Percentiles rank a stretch among this genome's conserved stretches.
phyloP scores from a whole-genome alignment of 2,888 invertebrate species.

The Apeira syringaria region DNA sequence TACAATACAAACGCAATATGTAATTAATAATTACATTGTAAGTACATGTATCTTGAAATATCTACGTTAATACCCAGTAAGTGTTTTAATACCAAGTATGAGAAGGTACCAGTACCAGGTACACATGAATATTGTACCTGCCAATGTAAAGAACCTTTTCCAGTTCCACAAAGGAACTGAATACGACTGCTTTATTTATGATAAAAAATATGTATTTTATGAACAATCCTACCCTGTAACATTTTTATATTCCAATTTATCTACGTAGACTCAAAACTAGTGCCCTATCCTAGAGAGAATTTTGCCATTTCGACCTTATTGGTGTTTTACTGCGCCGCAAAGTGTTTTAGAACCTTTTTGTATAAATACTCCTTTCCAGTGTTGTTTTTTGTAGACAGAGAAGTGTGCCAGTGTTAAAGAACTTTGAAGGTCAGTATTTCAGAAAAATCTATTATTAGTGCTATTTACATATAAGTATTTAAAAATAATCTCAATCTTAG shows the following conservation, averaged over 20 bases:
- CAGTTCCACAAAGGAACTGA: slow-evolving; percentile 39
- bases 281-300: slow-evolving; percentile 16
- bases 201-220: slow-evolving; percentile 20
- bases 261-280: slow-evolving; percentile 3
- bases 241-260: slow-evolving; percentile 8
- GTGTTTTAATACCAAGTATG: background rate
- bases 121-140: background rate
- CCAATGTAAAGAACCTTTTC: slow-evolving; percentile 38
- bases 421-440: background rate
- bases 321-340: slow-evolving; percentile 10
- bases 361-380: slow-evolving; percentile 3
- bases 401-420: slow-evolving; percentile 1
- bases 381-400: background rate
- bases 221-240: slow-evolving; percentile 11
- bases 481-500: no score
- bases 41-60: no score
- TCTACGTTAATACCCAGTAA: background rate
- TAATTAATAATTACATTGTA: no score
- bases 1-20: no score
- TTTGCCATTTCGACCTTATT: slow-evolving; percentile 14
- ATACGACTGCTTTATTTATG: slow-evolving; percentile 39
- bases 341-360: slow-evolving; percentile 12
- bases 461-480: no score
- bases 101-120: background rate
- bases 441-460: no score